Evolutionary conservation across 2,797 vertebrate genomes (phyloP), one percentile per base, ranked within the genome.

Genomic region (Malurus leucopterus): DNA sequence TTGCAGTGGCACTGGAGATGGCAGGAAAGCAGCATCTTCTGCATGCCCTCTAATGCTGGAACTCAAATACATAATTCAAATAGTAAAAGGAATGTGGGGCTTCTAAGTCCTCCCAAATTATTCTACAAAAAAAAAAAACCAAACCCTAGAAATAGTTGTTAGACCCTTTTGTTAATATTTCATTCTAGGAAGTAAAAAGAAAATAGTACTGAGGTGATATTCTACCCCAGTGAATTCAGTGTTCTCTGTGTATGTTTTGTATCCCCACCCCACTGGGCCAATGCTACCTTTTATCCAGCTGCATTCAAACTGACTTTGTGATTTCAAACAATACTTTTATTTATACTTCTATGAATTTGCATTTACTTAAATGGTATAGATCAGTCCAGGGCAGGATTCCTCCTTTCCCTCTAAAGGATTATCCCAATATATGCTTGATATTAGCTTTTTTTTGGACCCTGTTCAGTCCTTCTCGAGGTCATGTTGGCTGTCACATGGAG

Each of bases 221-320:
- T 72, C 53, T 8, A 32, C 4, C 1, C 7, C 4, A 0, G 1
- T 46, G 17, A 49, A 15, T 2, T 44, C 62, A 40, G 4, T 58
- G 21, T 67, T 83, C 74, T 54, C 27, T 75, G 20, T 13, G 5
- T n/a, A 3, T 1, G 0, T 30, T 32, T n/a, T 61, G 2, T 43
- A 29, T 24, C 17, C 24, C 14, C 8, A 5, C 5, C 9, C 36
- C 49, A 34, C 8, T 6, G 17, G 8, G 41, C 16, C 61, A 34
- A 40, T 8, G 32, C 5, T 59, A 13, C 7, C 4, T 57, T 72
- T 34, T 32, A 76, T 71, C 18, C 40, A 73, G 24, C 27, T 71
- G 49, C 57, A 32, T 30, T 46, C 61, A 79, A 78, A 44, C 12
- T 6, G 29, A 70, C 13, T 67, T 61, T 58, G 30, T 61, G 12